phyloP scores from a whole-genome alignment of 37 sponge, comb jelly and placozoan species.

The Theonella swinhoei region DNA sequence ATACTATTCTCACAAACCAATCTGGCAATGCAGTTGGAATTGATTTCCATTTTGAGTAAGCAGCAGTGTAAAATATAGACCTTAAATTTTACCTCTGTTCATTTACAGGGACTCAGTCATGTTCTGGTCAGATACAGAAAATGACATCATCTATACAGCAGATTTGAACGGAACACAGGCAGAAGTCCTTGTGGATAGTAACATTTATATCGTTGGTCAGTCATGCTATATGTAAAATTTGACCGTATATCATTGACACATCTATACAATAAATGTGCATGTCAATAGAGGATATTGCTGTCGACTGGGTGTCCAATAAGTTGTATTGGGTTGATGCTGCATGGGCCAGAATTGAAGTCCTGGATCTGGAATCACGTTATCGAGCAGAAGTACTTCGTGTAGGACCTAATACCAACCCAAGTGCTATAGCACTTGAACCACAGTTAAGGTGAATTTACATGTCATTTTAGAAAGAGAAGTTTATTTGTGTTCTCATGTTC shows the following conservation, averaged over 20 bases:
- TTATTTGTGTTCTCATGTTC: too few relatives aligned
- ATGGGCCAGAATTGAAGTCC: conserved; percentile 18
- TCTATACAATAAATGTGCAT: not conserved
- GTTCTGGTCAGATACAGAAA: conserved; percentile 32
- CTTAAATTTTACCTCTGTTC: not conserved
- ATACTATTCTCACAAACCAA: not conserved
- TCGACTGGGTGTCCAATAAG: conserved; percentile 73
- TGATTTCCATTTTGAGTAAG: conserved; percentile 47
- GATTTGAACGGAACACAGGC: not conserved
- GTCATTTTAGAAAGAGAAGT: too few relatives aligned
- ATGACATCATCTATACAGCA: conserved; percentile 8
- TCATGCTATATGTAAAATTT: too few relatives aligned
- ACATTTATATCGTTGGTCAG: not conserved
- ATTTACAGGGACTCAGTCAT: conserved; percentile 4
- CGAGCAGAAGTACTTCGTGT: conserved; percentile 10
- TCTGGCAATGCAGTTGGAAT: not conserved
- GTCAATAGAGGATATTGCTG: conserved; percentile 69
- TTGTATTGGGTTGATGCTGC: conserved; percentile 78
- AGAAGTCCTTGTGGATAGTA: conserved; percentile 7
- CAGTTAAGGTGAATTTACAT: not conserved
- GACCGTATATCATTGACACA: too few relatives aligned
- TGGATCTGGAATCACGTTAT: conserved; percentile 18
- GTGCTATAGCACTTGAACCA: conserved; percentile 45
- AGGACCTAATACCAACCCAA: conserved; percentile 21
- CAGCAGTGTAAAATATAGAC: not conserved